Evolutionary conservation across 2,113 vertebrate genomes (phyloP).

Genomic region (Clupea harengus): DNA sequence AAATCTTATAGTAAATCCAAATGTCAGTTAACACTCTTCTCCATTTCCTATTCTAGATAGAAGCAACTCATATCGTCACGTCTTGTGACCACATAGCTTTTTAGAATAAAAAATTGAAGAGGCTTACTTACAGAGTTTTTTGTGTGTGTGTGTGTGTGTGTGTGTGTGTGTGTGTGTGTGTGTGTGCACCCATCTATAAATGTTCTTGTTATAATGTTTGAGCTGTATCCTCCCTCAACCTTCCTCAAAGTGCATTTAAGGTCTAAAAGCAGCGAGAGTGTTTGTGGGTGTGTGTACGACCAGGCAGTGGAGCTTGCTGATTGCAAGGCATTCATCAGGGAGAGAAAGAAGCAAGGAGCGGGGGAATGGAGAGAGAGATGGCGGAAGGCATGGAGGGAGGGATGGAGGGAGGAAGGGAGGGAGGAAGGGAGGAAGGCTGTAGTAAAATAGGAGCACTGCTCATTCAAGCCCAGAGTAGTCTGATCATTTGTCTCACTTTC

Average conservation of each 20-base stretch:
- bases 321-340: conserved; percentile 17
- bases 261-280: conserved; percentile 7
- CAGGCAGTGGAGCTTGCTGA: neutral
- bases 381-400: neutral
- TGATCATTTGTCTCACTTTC: conserved; percentile 38
- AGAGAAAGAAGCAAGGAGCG: neutral
- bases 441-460: conserved; percentile 31
- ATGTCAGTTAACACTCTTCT: neutral
- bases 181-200: neutral
- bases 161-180: neutral
- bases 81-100: too few species aligned
- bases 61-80: too few species aligned
- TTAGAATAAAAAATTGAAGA: too few species aligned
- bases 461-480: conserved; percentile 29
- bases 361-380: neutral
- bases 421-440: neutral
- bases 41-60: too few species aligned
- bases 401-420: neutral
- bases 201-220: neutral
- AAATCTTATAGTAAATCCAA: neutral
- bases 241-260: neutral
- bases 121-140: too few species aligned
- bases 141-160: neutral
- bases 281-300: neutral
- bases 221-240: neutral